Evolutionary conservation across 2,888 invertebrate species (phyloP), one percentile per base, ranked within the genome.

Genomic region (Pteria penguin): DNA sequence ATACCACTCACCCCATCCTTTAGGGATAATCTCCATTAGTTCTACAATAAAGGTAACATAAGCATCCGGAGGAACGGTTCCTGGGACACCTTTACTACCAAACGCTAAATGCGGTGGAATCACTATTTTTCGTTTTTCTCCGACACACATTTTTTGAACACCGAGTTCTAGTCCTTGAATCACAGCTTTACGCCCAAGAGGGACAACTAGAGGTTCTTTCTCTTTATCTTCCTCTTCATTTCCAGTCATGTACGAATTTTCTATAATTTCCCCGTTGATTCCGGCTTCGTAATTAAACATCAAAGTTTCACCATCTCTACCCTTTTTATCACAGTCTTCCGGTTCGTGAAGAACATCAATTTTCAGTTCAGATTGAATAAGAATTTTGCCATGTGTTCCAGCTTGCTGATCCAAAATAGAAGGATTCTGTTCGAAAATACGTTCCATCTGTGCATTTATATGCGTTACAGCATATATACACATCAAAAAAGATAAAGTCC

Each of bases 1-100:
- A 57, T 68, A 68, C 68, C 68, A 68, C 57, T 68, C 68, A 3
- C 68, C 68, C 68, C 68, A 68, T 24, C 57, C 29, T 52, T 68
- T 68, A 8, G 68, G 68, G 22, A 55, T 57, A 33, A 68, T 68
- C 24, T 68, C 29, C 24, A 57, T 22, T 14, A 68, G 36, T 14
- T 29, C 33, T 26, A 68, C 68, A 4, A 33, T 32, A 14, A 68
- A 68, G 2, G 55, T 57, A 8, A 68, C 29, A 24, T 57, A 45
- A 11, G 68, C 57, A 33, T 68, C 57, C 33, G 55, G 57, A 32
- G 68, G 68, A 68, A 68, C 32, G 8, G 57, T 33, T 11, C 57
- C 68, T 14, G 68, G 33, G 11, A 68, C 32, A 27, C 68, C 68
- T 14, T 68, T 68, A 2, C 29, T 31, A 1, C 68, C 68, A 32